Conservation (phyloP, 2,888 invertebrate genomes). For the Deroplatys truncata region DNA sequence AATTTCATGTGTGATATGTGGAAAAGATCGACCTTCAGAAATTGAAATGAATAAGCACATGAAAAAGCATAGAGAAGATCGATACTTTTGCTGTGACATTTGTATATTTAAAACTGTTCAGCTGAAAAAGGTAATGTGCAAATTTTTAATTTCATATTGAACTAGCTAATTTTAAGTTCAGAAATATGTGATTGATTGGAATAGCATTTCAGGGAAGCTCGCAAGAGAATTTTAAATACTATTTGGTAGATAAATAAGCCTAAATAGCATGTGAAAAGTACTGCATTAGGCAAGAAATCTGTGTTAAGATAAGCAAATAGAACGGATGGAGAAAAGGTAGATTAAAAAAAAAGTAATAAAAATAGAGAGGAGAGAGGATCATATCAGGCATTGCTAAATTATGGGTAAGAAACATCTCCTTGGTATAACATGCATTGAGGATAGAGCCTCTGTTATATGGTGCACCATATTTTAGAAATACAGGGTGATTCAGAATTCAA, state of each 20-base stretch:
- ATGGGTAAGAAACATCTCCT: too few relatives aligned
- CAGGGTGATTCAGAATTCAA: too few relatives aligned
- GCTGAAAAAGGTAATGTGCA: slow-evolving; percentile 48
- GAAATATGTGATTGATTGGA: too few relatives aligned
- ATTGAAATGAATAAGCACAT: slow-evolving; percentile 50
- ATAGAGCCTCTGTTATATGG: too few relatives aligned
- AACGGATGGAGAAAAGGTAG: background rate
- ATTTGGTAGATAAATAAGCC: too few relatives aligned
- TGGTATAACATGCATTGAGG: too few relatives aligned
- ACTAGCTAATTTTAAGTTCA: background rate
- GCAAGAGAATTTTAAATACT: too few relatives aligned
- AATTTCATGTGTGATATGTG: slow-evolving; percentile 53
- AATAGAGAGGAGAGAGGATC: background rate
- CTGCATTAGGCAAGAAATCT: too few relatives aligned
- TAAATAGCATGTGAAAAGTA: too few relatives aligned
- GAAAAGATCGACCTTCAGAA: slow-evolving; percentile 51
- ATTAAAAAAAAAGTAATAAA: background rate
- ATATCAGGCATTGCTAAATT: too few relatives aligned
- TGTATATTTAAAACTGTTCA: slow-evolving; percentile 54
- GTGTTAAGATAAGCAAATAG: background rate
- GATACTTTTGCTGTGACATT: slow-evolving; percentile 52
- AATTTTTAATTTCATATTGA: background rate
- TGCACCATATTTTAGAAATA: too few relatives aligned
- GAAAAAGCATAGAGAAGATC: slow-evolving; percentile 49
- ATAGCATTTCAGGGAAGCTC: too few relatives aligned